phyloP scores from a whole-genome alignment of 2,888 invertebrate species.

The Drosophila demipolita region DNA sequence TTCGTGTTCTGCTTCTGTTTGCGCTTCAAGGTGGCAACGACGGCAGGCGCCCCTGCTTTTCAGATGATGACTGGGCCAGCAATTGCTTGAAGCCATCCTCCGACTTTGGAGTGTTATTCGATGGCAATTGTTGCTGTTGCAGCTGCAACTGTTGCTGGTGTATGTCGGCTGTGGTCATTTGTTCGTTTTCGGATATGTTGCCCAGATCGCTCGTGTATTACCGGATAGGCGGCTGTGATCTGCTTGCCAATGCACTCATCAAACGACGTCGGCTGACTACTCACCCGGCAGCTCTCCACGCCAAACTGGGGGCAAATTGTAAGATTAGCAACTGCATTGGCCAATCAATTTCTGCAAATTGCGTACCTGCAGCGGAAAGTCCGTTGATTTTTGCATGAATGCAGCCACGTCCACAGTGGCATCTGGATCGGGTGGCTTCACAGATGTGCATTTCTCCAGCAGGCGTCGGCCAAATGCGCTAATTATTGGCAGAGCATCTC shows the following conservation, averaged over 20 bases:
- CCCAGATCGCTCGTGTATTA: constrained; percentile 88
- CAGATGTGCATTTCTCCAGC: constrained; percentile 62
- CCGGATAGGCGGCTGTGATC: constrained; percentile 87
- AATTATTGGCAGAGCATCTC: constrained; percentile 4
- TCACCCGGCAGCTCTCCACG: constrained; percentile 80
- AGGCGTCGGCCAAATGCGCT: constrained; percentile 66
- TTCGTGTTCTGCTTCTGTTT: constrained; percentile 81
- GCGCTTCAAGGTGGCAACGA: constrained; percentile 83
- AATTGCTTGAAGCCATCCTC: constrained; percentile 74
- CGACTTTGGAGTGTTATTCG: constrained; percentile 75
- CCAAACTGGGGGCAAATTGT: constrained; percentile 73
- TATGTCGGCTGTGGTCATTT: constrained; percentile 82
- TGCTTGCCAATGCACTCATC: constrained; percentile 74
- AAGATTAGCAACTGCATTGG: neutral
- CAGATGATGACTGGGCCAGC: constrained; percentile 34
- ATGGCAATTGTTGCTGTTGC: constrained; percentile 40
- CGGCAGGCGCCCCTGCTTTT: constrained; percentile 56
- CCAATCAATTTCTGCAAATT: neutral
- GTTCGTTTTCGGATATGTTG: constrained; percentile 86
- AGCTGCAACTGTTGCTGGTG: constrained; percentile 70
- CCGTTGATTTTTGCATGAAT: constrained; percentile 66
- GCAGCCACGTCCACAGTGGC: constrained; percentile 48
- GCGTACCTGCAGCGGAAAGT: constrained; percentile 78
- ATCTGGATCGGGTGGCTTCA: constrained; percentile 58
- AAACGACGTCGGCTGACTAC: constrained; percentile 72